phyloP scores from a whole-genome alignment of 2,888 invertebrate species.

The Elysia crispata region DNA sequence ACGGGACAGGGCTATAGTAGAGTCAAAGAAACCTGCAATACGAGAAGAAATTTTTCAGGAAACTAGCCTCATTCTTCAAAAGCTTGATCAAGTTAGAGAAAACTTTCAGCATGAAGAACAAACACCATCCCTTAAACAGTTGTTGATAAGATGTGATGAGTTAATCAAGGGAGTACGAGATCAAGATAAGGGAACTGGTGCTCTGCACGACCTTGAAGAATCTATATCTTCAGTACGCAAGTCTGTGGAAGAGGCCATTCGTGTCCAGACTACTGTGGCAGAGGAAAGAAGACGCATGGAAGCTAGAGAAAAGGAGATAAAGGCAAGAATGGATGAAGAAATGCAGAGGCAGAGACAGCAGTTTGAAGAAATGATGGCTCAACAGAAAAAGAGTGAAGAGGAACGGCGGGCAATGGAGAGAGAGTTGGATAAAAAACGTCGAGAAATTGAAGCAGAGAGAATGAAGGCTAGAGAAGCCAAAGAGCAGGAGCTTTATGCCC shows the following conservation, averaged over 20 bases:
- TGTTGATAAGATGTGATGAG: not conserved
- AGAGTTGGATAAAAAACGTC: not conserved
- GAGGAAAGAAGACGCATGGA: not conserved
- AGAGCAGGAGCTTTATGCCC: not conserved
- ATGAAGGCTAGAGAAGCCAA: not conserved
- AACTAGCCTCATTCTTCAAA: slow-evolving; percentile 22
- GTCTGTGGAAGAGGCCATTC: not conserved
- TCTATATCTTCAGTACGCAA: no score
- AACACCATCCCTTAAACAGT: not conserved
- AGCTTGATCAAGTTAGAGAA: slow-evolving; percentile 1
- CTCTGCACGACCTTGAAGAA: not conserved
- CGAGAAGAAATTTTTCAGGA: slow-evolving; percentile 25
- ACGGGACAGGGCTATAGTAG: not conserved
- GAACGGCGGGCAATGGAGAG: not conserved
- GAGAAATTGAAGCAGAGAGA: not conserved
- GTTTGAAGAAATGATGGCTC: not conserved
- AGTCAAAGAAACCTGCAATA: not conserved
- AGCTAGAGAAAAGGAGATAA: not conserved
- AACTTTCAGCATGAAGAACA: not conserved
- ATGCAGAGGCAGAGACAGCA: not conserved
- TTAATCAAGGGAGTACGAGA: not conserved
- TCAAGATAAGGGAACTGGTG: slow-evolving; percentile 14
- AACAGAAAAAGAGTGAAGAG: not conserved
- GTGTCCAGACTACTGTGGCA: not conserved
- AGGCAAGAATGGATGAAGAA: not conserved